phyloP scores from a whole-genome alignment of 2,888 invertebrate genomes.

The Cosmorhoe ocellata region DNA sequence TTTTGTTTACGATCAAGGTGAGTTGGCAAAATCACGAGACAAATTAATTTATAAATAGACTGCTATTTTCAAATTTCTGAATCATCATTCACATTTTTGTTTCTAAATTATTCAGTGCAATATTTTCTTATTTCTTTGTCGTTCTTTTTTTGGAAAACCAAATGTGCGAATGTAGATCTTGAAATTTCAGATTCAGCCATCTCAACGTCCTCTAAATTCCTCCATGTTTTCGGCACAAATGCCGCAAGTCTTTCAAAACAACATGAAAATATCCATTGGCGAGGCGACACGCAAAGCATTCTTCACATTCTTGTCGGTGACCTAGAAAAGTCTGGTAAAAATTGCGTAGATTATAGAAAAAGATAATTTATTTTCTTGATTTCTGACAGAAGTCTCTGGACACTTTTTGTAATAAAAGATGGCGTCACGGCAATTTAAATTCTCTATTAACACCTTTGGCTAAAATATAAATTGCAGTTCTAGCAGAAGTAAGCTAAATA shows the following conservation, averaged over 20 bases:
- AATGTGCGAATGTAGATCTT: conserved; percentile 10
- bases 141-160: too few species aligned
- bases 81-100: conserved; percentile 8
- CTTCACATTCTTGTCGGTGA: conserved; percentile 28
- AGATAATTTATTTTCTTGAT: background rate
- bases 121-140: background rate
- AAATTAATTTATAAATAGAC: conserved; percentile 21
- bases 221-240: conserved; percentile 19
- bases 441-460: too few species aligned
- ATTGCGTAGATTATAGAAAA: conserved; percentile 6
- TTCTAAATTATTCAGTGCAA: background rate
- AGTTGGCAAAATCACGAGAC: conserved; percentile 22
- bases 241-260: conserved; percentile 38
- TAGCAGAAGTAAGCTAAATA: too few species aligned
- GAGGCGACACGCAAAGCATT: conserved; percentile 37
- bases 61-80: conserved; percentile 12
- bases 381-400: too few species aligned
- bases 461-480: too few species aligned
- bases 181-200: conserved; percentile 4
- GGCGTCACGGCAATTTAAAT: too few species aligned
- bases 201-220: conserved; percentile 15
- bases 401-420: too few species aligned
- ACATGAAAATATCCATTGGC: conserved; percentile 35
- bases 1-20: conserved; percentile 36
- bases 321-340: conserved; percentile 28